A percentile compares a stretch with the other conserved stretches of the same genome.
phyloP scores from a whole-genome alignment of 2,888 invertebrate species.

The Cantharis rustica region DNA sequence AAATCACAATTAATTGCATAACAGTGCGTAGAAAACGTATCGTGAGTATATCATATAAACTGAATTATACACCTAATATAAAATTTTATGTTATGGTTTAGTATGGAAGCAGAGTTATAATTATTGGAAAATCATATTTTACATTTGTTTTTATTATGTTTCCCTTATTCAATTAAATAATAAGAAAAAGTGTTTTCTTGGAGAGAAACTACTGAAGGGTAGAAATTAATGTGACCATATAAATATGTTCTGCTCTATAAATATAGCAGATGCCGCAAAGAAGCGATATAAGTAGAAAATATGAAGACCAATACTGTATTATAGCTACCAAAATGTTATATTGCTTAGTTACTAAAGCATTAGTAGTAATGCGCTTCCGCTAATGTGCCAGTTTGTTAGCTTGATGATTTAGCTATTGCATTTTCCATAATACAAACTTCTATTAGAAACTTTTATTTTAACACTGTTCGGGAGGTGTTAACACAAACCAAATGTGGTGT shows the following conservation, averaged over 20 bases:
- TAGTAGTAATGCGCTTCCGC: conserved; percentile 40
- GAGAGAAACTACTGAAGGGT: conserved; percentile 25
- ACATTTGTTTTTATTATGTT: conserved; percentile 15
- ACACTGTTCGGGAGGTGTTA: neutral
- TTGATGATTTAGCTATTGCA: conserved; percentile 24
- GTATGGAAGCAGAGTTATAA: neutral
- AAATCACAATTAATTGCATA: neutral
- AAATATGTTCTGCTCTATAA: conserved; percentile 50
- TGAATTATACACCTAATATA: neutral
- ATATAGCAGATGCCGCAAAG: conserved; percentile 45
- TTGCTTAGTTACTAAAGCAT: conserved; percentile 43
- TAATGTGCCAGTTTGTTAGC: conserved; percentile 38
- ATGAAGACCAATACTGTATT: conserved; percentile 51
- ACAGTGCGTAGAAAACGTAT: neutral
- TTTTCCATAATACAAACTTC: conserved; percentile 9
- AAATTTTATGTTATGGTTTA: neutral
- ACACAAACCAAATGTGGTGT: neutral
- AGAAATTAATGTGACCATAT: conserved; percentile 49
- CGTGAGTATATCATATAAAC: neutral
- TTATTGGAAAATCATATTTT: conserved; percentile 9
- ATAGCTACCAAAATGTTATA: conserved; percentile 41
- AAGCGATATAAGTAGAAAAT: conserved; percentile 48
- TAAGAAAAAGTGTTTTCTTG: conserved; percentile 17
- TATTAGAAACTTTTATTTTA: conserved; percentile 18
- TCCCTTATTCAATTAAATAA: conserved; percentile 23